Conservation (phyloP, 1,140 invertebrate genomes). For the Drosophila ananassae region DNA sequence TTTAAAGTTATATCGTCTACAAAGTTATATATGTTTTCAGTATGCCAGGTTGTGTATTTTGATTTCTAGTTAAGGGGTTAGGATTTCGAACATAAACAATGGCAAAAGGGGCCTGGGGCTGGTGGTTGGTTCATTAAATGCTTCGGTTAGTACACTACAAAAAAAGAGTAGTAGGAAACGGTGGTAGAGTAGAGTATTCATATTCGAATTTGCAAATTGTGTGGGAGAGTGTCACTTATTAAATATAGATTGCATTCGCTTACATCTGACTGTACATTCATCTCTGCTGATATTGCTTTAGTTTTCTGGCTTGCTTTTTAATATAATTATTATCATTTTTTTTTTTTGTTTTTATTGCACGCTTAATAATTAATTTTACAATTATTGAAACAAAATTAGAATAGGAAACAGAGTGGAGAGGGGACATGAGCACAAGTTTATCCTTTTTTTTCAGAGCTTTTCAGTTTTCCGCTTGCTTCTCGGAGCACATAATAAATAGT, state of each 20-base stretch:
- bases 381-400: constrained; percentile 24
- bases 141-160: constrained; percentile 42
- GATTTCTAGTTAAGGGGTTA: constrained; percentile 27
- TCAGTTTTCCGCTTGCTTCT: neutral
- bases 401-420: neutral
- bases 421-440: constrained; percentile 25
- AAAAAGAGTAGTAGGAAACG: neutral
- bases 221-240: constrained; percentile 17
- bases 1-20: constrained; percentile 1
- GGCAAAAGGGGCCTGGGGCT: neutral
- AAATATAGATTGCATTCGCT: constrained; percentile 30
- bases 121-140: constrained; percentile 23
- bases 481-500: constrained; percentile 54
- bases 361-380: constrained; percentile 46
- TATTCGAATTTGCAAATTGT: constrained; percentile 5
- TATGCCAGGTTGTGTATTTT: neutral
- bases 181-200: neutral
- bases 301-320: neutral
- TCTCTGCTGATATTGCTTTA: constrained; percentile 24
- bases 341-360: constrained; percentile 42
- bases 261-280: constrained; percentile 32
- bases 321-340: neutral
- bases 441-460: neutral
- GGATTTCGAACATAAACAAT: constrained; percentile 22
- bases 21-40: neutral